These are phyloP conservation scores for Trididemnum clinides DNA, from an alignment of 23 tunicate species.

Conservation along the genomic window DNA sequence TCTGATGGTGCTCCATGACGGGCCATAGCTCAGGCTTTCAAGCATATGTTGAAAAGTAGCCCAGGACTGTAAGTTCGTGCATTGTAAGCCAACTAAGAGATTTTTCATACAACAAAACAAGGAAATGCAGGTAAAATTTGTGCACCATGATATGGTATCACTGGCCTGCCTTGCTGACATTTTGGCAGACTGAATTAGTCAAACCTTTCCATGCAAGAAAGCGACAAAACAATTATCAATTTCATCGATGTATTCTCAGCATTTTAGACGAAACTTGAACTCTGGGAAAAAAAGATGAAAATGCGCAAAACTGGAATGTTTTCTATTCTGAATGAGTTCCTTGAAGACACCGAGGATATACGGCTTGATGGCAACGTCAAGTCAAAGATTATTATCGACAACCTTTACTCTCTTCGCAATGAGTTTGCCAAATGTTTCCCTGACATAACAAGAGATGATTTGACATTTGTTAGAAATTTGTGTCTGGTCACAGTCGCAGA, in stretches of 20 bases:
- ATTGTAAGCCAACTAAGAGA: too few relatives aligned
- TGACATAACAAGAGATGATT: constrained; percentile 32
- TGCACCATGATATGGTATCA: constrained; percentile 28
- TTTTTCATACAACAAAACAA: constrained; percentile 31
- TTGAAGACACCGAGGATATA: too few relatives aligned
- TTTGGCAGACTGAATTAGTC: constrained; percentile 35
- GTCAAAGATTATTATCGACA: too few relatives aligned
- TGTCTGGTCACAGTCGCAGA: constrained; percentile 16
- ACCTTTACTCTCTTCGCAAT: too few relatives aligned
- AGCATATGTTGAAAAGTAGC: too few relatives aligned
- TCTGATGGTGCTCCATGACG: too few relatives aligned
- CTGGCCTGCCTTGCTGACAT: constrained; percentile 45
- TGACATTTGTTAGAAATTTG: constrained; percentile 36
- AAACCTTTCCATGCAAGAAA: constrained; percentile 44
- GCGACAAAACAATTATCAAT: constrained; percentile 35
- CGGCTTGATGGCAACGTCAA: too few relatives aligned
- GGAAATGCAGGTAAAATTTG: constrained; percentile 24
- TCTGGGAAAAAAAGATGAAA: constrained; percentile 36
- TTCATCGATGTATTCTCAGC: constrained; percentile 32
- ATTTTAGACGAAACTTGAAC: constrained; percentile 36
- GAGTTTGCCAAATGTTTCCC: constrained; percentile 36
- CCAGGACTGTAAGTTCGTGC: too few relatives aligned
- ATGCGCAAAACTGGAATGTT: constrained; percentile 20
- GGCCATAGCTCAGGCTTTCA: too few relatives aligned
- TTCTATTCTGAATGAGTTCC: constrained; percentile 27